These are phyloP conservation scores for Fukomys damarensis DNA, from an alignment of 2,113 vertebrate genomes.

Conservation along the genomic window DNA sequence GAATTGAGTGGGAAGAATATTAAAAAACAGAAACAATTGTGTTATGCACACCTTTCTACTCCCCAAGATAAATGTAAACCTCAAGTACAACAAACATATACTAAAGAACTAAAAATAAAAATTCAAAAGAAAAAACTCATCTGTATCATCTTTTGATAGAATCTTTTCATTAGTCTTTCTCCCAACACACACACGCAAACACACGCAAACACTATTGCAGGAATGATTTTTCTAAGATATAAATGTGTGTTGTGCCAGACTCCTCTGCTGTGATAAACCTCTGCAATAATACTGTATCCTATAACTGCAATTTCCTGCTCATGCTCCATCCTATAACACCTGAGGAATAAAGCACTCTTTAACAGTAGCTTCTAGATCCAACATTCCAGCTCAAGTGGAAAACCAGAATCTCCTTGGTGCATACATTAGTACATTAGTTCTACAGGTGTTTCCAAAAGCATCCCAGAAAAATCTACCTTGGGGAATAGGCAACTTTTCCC, in stretches of 20 bases:
- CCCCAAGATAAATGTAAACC: neutral
- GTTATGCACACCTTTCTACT: neutral
- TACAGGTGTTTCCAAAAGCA: neutral
- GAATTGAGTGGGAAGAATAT: neutral
- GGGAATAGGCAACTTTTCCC: fast-evolving
- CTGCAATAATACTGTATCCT: neutral
- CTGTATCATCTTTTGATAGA: too few relatives aligned
- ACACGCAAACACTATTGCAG: too few relatives aligned
- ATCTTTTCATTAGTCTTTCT: neutral
- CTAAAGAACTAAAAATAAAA: neutral
- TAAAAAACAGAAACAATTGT: neutral
- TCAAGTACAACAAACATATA: neutral
- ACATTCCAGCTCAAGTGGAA: neutral
- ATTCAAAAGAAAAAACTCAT: neutral
- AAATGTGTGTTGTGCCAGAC: neutral
- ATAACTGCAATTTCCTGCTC: neutral
- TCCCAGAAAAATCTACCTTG: neutral
- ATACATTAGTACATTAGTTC: neutral
- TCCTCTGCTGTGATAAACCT: neutral
- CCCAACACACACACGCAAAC: neutral
- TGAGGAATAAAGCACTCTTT: neutral
- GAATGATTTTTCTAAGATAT: neutral
- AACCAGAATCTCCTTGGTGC: neutral
- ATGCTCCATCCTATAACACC: neutral
- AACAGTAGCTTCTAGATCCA: neutral